Conservation (phyloP, 2,888 invertebrate species). For the Lasioglossum morio region DNA sequence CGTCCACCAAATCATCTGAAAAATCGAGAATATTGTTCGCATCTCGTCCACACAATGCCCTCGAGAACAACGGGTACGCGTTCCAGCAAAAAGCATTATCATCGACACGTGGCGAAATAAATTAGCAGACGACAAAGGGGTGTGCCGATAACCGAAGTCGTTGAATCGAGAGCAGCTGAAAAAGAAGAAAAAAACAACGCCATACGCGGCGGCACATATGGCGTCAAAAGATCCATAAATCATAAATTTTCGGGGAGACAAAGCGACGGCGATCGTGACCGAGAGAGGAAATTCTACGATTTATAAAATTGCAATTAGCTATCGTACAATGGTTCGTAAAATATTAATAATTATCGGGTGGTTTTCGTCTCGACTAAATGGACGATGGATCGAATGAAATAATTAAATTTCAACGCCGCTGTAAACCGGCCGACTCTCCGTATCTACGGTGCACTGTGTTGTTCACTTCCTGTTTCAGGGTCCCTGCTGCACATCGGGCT, state of each 20-base stretch:
- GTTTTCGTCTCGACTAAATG: not conserved
- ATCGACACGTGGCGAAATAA: slow-evolving; percentile 55
- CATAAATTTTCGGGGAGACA: slow-evolving; percentile 33
- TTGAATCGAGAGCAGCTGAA: slow-evolving; percentile 28
- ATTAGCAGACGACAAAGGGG: slow-evolving; percentile 50
- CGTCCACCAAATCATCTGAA: slow-evolving; percentile 30
- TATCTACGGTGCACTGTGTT: not conserved
- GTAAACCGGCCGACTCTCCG: not conserved
- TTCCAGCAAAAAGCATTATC: slow-evolving; percentile 47
- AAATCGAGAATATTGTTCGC: slow-evolving; percentile 51
- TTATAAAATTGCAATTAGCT: slow-evolving; percentile 47
- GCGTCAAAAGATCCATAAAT: slow-evolving; percentile 41
- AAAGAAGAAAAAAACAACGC: slow-evolving; percentile 14
- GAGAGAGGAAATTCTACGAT: not conserved
- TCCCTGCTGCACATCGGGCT: slow-evolving; percentile 95
- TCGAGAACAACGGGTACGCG: slow-evolving; percentile 20
- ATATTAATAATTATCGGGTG: slow-evolving; percentile 16
- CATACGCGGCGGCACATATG: slow-evolving; percentile 10
- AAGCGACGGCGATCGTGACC: not conserved
- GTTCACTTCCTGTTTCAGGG: slow-evolving; percentile 86
- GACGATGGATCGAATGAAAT: not conserved
- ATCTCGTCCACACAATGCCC: slow-evolving; percentile 28
- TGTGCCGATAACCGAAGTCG: slow-evolving; percentile 31
- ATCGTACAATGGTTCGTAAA: not conserved
- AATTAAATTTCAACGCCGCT: not conserved